Evolutionary conservation across 30 jellyfish, hydroid and myxozoan genomes (phyloP).

Genomic region (Hydra vulgaris): DNA sequence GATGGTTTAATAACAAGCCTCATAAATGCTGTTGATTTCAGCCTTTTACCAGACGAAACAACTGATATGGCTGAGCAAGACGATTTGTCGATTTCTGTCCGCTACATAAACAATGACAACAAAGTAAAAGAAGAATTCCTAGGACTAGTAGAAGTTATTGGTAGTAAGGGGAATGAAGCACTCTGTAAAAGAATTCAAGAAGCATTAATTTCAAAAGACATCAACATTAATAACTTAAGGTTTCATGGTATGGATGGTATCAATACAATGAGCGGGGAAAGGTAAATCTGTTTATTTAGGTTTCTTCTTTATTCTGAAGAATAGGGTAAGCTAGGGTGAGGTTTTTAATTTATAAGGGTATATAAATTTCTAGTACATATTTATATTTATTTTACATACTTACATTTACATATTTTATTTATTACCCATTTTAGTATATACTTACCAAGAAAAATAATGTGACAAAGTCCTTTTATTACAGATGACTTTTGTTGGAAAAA

Average conservation of each 20-base stretch:
- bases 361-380: not conserved
- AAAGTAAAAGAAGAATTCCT: not conserved
- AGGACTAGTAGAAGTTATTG: slow-evolving; percentile 1
- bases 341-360: not conserved
- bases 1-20: slow-evolving; percentile 8
- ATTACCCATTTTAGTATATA: no score
- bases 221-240: not conserved
- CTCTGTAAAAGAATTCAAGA: not conserved
- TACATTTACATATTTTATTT: no score
- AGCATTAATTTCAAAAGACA: not conserved
- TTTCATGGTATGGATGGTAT: slow-evolving; percentile 11
- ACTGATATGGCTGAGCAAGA: slow-evolving; percentile 17
- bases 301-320: not conserved
- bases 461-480: no score
- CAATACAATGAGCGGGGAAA: slow-evolving; percentile 14
- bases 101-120: not conserved
- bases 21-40: slow-evolving; percentile 14
- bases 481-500: no score
- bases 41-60: slow-evolving; percentile 8
- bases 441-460: no score
- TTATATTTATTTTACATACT: not conserved
- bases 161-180: slow-evolving; percentile 8
- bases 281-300: not conserved
- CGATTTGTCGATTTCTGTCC: not conserved
- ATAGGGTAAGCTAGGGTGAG: not conserved